These are phyloP conservation scores for Tipula lateralis DNA, from an alignment of 2,888 invertebrate genomes.

Conservation along the genomic window DNA sequence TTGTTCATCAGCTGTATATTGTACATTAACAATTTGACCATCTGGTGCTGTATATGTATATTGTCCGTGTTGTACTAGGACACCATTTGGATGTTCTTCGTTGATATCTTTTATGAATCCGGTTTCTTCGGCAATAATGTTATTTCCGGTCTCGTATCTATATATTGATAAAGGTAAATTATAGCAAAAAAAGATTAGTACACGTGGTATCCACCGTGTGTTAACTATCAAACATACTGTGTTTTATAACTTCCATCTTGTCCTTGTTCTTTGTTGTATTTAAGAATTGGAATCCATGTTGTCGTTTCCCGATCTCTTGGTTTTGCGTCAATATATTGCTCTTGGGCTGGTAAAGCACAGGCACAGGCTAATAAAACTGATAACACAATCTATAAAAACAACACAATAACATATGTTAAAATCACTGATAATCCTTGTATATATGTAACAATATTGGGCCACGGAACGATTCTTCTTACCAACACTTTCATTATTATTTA, in stretches of 20 bases:
- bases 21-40: slow-evolving; percentile 65
- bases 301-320: slow-evolving; percentile 50
- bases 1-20: slow-evolving; percentile 76
- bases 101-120: slow-evolving; percentile 67
- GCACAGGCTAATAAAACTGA: slow-evolving; percentile 31
- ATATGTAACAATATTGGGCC: not conserved
- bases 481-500: slow-evolving; percentile 48
- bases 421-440: slow-evolving; percentile 25
- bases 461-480: slow-evolving; percentile 45
- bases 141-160: slow-evolving; percentile 79
- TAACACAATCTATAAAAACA: slow-evolving; percentile 31
- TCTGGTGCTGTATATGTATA: slow-evolving; percentile 77
- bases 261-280: slow-evolving; percentile 77
- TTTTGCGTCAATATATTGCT: not conserved
- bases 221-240: slow-evolving; percentile 53
- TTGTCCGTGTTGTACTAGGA: slow-evolving; percentile 71
- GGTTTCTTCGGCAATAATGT: slow-evolving; percentile 72
- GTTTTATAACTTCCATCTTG: slow-evolving; percentile 80
- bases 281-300: slow-evolving; percentile 75
- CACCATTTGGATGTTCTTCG: slow-evolving; percentile 58
- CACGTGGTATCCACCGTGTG: not conserved
- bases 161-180: slow-evolving; percentile 32
- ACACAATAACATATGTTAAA: slow-evolving; percentile 21
- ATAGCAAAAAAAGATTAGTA: slow-evolving; percentile 31
- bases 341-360: slow-evolving; percentile 28